Conservation (phyloP, 2,888 invertebrate species). For the Leucania comma region DNA sequence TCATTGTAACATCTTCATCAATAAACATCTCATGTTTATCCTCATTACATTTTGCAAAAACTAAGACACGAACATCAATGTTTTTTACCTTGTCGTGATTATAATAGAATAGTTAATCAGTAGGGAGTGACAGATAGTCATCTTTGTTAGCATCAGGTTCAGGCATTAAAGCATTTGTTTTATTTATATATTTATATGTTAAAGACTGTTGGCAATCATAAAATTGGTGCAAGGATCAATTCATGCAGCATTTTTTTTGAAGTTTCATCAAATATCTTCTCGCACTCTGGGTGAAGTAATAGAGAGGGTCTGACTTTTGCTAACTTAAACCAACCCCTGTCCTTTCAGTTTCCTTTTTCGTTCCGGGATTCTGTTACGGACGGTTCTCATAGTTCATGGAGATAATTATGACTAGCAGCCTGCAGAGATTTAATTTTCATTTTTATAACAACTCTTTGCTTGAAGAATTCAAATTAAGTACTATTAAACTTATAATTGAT, state of each 20-base stretch:
- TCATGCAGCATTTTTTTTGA: background rate
- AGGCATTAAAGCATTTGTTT: background rate
- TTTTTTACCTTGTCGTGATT: slow-evolving; percentile 16
- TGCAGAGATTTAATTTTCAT: background rate
- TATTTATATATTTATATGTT: background rate
- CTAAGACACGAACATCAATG: slow-evolving; percentile 39
- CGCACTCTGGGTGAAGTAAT: no score
- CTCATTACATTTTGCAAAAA: slow-evolving; percentile 37
- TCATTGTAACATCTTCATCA: slow-evolving; percentile 36
- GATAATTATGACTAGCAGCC: no score
- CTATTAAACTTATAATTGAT: background rate
- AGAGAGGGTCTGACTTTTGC: no score
- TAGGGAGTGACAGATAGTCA: slow-evolving; percentile 14
- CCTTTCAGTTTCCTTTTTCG: no score
- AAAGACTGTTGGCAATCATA: background rate
- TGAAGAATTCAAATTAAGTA: background rate
- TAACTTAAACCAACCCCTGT: no score
- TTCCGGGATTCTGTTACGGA: no score
- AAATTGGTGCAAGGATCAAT: slow-evolving; percentile 8
- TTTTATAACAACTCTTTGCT: background rate
- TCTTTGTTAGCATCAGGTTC: background rate
- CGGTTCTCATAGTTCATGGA: no score
- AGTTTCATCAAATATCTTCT: no score
- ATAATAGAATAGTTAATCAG: slow-evolving; percentile 25
- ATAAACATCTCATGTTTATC: slow-evolving; percentile 25